phyloP scores from a whole-genome alignment of 92 coral and sea anemone species.

The Zoanthus sansibaricus region DNA sequence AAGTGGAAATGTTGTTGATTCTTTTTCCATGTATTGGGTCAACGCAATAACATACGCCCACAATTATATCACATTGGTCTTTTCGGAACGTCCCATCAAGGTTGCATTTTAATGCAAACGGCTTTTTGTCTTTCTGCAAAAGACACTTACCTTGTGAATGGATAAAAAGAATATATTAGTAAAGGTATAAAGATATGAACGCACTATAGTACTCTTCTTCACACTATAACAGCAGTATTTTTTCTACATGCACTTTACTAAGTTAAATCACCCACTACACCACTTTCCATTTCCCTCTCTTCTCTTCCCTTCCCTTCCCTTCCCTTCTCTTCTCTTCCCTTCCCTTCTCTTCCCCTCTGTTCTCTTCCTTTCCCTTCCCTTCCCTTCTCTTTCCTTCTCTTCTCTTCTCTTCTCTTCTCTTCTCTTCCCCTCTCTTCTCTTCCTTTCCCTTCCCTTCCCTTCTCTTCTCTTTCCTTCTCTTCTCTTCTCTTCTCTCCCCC shows the following conservation, averaged over 20 bases:
- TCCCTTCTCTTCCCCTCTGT: background rate
- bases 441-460: too few relatives aligned
- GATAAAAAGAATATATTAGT: background rate
- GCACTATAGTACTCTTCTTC: background rate
- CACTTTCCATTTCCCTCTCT: too few relatives aligned
- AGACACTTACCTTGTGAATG: conserved; percentile 14
- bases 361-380: too few relatives aligned
- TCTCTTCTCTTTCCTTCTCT: too few relatives aligned
- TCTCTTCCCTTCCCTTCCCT: too few relatives aligned
- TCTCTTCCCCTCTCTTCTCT: too few relatives aligned
- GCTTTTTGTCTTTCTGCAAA: background rate
- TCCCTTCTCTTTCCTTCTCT: background rate
- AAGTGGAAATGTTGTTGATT: background rate
- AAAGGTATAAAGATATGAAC: too few relatives aligned
- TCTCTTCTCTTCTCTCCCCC: background rate
- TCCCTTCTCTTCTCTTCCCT: too few relatives aligned
- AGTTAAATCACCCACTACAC: background rate
- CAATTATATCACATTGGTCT: background rate
- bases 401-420: background rate
- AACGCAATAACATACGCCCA: conserved; percentile 2
- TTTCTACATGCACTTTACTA: background rate
- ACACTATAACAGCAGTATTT: background rate
- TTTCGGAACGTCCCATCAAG: conserved; percentile 28
- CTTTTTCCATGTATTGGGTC: background rate
- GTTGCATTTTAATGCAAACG: conserved; percentile 20